A percentile compares a stretch with the other conserved stretches of the same genome.
These are phyloP conservation scores for Polypedilum vanderplanki DNA, from an alignment of 1,140 invertebrate genomes.

Conservation along the genomic window DNA sequence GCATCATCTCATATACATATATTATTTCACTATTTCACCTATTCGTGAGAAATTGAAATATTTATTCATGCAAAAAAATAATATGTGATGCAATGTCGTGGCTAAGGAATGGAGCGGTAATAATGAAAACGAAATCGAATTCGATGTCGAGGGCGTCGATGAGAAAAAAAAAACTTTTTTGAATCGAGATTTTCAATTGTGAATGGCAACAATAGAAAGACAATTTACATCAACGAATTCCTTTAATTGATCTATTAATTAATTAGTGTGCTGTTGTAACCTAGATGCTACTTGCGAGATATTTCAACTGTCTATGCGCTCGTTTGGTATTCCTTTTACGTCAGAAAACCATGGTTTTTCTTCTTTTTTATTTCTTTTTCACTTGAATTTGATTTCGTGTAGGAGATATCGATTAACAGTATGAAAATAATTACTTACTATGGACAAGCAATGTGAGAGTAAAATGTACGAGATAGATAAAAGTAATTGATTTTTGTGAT, in stretches of 20 bases:
- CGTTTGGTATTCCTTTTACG: background rate
- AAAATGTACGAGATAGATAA: no score
- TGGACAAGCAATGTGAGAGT: no score
- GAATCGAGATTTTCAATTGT: background rate
- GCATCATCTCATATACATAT: background rate
- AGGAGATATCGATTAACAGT: no score
- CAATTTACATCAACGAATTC: background rate
- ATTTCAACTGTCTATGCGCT: background rate
- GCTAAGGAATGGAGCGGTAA: background rate
- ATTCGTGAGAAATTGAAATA: constrained; percentile 19
- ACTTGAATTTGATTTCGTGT: background rate
- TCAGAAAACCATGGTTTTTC: background rate
- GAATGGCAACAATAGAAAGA: background rate
- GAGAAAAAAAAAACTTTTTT: constrained; percentile 12
- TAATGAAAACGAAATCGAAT: background rate
- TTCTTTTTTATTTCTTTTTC: background rate
- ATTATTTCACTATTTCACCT: background rate
- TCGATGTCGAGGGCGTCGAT: background rate
- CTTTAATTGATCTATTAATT: constrained; percentile 8
- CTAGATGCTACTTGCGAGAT: constrained; percentile 3
- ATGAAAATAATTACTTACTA: no score
- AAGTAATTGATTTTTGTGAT: no score
- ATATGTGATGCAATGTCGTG: background rate
- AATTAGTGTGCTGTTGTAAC: constrained; percentile 11
- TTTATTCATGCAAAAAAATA: constrained; percentile 4